A percentile compares a stretch with the other conserved stretches of the same genome.
phyloP scores from a whole-genome alignment of 2,113 vertebrate species.

The Porphyrio hochstetteri region DNA sequence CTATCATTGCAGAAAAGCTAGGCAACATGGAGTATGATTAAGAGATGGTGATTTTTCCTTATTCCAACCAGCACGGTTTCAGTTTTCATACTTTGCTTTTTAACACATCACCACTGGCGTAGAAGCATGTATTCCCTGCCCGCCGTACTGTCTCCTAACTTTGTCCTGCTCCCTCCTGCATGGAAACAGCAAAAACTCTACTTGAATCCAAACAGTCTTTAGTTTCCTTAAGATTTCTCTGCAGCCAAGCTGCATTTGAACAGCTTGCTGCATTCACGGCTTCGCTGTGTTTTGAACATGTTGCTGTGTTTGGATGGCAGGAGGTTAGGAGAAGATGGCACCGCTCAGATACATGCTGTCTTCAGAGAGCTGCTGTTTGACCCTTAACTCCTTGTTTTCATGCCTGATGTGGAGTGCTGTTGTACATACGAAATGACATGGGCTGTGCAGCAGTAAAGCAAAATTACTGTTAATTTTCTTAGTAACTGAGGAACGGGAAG shows the following conservation, averaged over 20 bases:
- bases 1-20: not conserved
- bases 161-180: not conserved
- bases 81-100: not conserved
- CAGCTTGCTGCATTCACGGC: not conserved
- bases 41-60: not conserved
- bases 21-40: not conserved
- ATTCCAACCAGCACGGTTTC: not conserved
- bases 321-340: not conserved
- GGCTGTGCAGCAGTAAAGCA: not conserved
- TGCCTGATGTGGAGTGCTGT: not conserved
- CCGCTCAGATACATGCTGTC: not conserved
- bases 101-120: not conserved
- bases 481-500: not conserved
- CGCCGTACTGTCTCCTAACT: not conserved
- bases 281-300: not conserved
- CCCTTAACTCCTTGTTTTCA: not conserved
- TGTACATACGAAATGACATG: not conserved
- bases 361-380: not conserved
- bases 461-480: not conserved
- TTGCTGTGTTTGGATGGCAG: not conserved
- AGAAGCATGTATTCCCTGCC: not conserved
- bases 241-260: not conserved
- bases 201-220: not conserved
- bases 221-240: not conserved
- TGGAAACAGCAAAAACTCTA: not conserved